These are phyloP conservation scores for Karalla daura DNA, from an alignment of 2,797 vertebrate species.

Conservation along the genomic window DNA sequence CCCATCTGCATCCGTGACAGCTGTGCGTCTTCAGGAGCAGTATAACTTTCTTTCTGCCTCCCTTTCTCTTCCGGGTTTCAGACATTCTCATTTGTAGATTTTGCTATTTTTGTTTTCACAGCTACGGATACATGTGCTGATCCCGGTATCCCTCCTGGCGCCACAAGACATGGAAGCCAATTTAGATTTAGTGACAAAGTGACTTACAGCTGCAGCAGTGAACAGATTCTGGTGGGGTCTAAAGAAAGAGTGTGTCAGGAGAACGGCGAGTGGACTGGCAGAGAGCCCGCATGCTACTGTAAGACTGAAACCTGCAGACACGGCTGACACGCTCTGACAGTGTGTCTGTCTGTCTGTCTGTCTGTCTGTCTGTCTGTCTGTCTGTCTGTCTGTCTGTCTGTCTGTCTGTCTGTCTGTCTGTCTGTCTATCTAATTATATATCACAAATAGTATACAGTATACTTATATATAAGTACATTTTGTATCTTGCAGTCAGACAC, in stretches of 20 bases:
- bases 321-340: too few species aligned
- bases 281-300: slow-evolving; percentile 78
- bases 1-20: slow-evolving; percentile 75
- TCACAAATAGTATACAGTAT: not conserved
- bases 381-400: too few species aligned
- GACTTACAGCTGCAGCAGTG: slow-evolving; percentile 40
- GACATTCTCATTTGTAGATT: not conserved
- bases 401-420: too few species aligned
- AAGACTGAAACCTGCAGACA: slow-evolving; percentile 37
- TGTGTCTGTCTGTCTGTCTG: too few species aligned
- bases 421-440: too few species aligned
- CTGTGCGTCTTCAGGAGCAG: slow-evolving; percentile 51
- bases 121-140: slow-evolving; percentile 60
- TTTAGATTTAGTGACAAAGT: slow-evolving; percentile 69
- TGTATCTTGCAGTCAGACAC: slow-evolving; percentile 59
- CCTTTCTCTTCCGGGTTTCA: not conserved
- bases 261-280: slow-evolving; percentile 69
- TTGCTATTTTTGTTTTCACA: slow-evolving; percentile 27
- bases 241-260: slow-evolving; percentile 64
- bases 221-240: slow-evolving; percentile 69
- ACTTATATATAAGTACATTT: not conserved
- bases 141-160: slow-evolving; percentile 76
- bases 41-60: not conserved
- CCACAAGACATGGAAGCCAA: slow-evolving; percentile 40
- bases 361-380: too few species aligned